Base-by-base conservation (phyloP, 2,797 vertebrate genomes). In the Schizothorax lantsangensis region DNA sequence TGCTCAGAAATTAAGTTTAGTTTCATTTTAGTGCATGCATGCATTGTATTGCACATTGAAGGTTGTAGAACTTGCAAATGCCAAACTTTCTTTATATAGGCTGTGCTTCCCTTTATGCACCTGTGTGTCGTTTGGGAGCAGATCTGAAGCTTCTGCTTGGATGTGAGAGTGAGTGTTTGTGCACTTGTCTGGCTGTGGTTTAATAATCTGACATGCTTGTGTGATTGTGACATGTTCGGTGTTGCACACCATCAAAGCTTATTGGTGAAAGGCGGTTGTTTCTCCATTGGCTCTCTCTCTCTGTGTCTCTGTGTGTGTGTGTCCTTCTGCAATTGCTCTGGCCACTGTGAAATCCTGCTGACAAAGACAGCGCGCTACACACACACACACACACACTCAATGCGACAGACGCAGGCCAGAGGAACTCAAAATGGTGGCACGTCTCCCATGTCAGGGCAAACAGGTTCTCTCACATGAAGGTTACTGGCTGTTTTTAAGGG, bases 351-450 rank as follows among this genome's bases (percentile, higher is more conserved):
- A 95, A 95, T 96, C 94, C 95, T 94, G 95, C 96, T 96, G 96
- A 96, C 95, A 94, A 95, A 94, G 93, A 87, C 86, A 80, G 79
- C 45, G 68, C 94, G 91, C 91, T 92, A 92, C 93, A 92, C 93
- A 94, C 94, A 94, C 94, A 92, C 93, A 94, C 94, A 95, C 94
- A 94, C 92, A 91, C 91, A 91, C 92, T 95, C 81, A 93, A 95
- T 95, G 95, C 94, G 95, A 95, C 95, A 95, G 93, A 93, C 92
- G 91, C 86, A 92, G 90, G 94, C 94, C 92, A 93, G 92, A 94
- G 95, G 93, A 94, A 93, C 94, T 96, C 95, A 96, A 96, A 96
- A 96, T 96, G 95, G 95, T 94, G 95, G 95, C 94, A 90, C 92
- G 92, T 93, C 93, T 95, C 92, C 92, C 23, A 81, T 94, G 93